Evolutionary conservation across 2,888 invertebrate genomes (phyloP), one percentile per base, ranked within the genome.

Genomic region (Eilema sororculum): DNA sequence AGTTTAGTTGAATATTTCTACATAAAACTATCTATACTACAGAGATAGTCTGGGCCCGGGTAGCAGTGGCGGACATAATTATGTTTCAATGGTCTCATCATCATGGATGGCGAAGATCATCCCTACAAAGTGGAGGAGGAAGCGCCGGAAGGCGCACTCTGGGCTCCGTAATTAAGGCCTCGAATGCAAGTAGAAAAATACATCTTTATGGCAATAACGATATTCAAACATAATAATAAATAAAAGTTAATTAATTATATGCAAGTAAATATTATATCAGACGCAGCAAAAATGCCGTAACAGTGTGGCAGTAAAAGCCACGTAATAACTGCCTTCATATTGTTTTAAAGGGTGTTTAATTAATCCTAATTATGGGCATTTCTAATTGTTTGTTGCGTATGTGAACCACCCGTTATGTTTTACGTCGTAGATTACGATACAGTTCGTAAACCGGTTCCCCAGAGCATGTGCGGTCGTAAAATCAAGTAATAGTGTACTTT

Each of bases 401-500:
- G 56, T 65, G 59, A 68, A 33, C 64, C n/a, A 59, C n/a, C 58
- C 62, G 61, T 65, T 73, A 73, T 56, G 56, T 68, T 65, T 65
- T 52, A 68, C 57, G 68, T 58, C 20, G 62, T 65, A 57, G 20
- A 68, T 57, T 65, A 68, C 71, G 80, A 73, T 78, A 73, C 75
- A 80, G 78, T 77, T 77, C 79, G 78, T 84, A 85, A 84, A 84
- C 78, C 81, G 83, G 84, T 80, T 80, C 81, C 78, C 74, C 78
- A 75, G 62, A 68, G 76, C 77, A 79, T 80, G 82, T 78, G 64
- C 73, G 74, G 74, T 80, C 79, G 81, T 87, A 84, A 86, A 85
- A 74, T 71, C 58, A 57, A 71, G 68, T 79, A 82, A 84, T 71
- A 63, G 80, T 76, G 73, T 75, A 71, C 71, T 65, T 13, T 52